Percentiles rank a stretch among this genome's conserved stretches.
phyloP scores from a whole-genome alignment of 2,797 vertebrate species.

The Bovichtus diacanthus region DNA sequence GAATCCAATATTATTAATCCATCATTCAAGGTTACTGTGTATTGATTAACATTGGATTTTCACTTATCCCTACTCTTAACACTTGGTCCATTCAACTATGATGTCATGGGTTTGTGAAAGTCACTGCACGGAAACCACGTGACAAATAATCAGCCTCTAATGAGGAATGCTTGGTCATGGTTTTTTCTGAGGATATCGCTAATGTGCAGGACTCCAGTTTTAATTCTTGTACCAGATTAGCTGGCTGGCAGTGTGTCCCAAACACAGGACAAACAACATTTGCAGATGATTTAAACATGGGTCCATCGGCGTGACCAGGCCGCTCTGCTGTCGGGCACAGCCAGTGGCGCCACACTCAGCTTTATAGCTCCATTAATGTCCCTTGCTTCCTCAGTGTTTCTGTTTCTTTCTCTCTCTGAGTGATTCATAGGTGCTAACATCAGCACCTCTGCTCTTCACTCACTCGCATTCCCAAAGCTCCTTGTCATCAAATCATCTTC shows the following conservation, averaged over 20 bases:
- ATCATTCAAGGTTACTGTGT: not conserved
- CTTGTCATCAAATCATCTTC: conserved; percentile 60
- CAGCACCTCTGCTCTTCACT: conserved; percentile 58
- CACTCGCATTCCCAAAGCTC: conserved; percentile 40
- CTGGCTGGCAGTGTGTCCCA: conserved; percentile 1
- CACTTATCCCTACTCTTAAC: not conserved
- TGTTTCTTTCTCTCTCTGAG: conserved; percentile 15
- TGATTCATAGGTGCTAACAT: conserved; percentile 59
- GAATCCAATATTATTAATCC: no score
- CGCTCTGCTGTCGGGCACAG: conserved; percentile 25
- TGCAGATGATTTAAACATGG: conserved; percentile 40
- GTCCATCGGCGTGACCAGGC: conserved; percentile 17
- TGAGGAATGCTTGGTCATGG: conserved; percentile 2
- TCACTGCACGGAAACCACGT: not conserved
- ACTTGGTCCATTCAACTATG: not conserved
- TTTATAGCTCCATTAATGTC: conserved; percentile 39
- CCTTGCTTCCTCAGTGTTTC: conserved; percentile 19
- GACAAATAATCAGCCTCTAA: conserved; percentile 24
- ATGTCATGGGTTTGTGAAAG: conserved; percentile 15
- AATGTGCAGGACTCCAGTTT: conserved; percentile 6
- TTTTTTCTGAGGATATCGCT: conserved; percentile 18
- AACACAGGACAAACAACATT: not conserved
- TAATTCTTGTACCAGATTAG: conserved; percentile 10
- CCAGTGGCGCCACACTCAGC: conserved; percentile 16
- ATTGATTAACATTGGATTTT: not conserved